Evolutionary conservation across 2,113 vertebrate genomes (phyloP).

Genomic region (Lampris megalopsis): DNA sequence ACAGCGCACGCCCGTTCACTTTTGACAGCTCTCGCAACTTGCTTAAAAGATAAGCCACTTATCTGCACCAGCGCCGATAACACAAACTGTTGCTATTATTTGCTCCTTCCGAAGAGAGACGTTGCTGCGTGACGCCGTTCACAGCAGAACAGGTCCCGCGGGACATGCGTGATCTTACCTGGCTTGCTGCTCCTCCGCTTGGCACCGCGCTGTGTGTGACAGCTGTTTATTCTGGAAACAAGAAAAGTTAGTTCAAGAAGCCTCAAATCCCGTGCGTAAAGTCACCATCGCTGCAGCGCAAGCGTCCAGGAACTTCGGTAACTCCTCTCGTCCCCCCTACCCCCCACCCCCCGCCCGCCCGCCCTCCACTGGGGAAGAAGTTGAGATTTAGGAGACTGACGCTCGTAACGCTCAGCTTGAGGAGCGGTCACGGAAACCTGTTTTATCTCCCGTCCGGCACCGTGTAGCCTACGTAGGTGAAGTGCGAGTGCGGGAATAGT

Average conservation of each 20-base stretch:
- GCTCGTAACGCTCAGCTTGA: slow-evolving; percentile 85
- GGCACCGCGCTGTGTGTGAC: slow-evolving; percentile 15
- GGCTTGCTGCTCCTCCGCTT: slow-evolving; percentile 26
- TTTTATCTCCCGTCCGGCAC: slow-evolving; percentile 90
- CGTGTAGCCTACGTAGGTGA: slow-evolving; percentile 83
- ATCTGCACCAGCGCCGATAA: no score
- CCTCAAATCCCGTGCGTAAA: slow-evolving; percentile 69
- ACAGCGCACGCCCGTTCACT: no score
- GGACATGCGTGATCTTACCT: slow-evolving; percentile 55
- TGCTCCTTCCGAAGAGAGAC: no score
- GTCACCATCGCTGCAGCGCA: slow-evolving; percentile 67
- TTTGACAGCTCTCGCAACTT: no score
- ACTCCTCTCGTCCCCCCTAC: slow-evolving; percentile 17
- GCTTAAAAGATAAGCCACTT: no score
- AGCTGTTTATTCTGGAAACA: neutral
- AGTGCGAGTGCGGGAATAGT: slow-evolving; percentile 81
- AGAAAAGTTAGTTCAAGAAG: slow-evolving; percentile 40
- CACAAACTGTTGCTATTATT: no score
- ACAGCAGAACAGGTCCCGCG: neutral
- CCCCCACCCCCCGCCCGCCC: slow-evolving; percentile 74
- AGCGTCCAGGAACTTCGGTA: slow-evolving; percentile 77
- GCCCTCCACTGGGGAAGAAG: slow-evolving; percentile 34
- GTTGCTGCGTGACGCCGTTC: neutral
- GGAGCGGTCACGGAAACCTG: slow-evolving; percentile 74
- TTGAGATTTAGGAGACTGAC: slow-evolving; percentile 86